Evolutionary conservation across 2,888 invertebrate species (phyloP), one percentile per base, ranked within the genome.

Genomic region (Drosophila demipolita): DNA sequence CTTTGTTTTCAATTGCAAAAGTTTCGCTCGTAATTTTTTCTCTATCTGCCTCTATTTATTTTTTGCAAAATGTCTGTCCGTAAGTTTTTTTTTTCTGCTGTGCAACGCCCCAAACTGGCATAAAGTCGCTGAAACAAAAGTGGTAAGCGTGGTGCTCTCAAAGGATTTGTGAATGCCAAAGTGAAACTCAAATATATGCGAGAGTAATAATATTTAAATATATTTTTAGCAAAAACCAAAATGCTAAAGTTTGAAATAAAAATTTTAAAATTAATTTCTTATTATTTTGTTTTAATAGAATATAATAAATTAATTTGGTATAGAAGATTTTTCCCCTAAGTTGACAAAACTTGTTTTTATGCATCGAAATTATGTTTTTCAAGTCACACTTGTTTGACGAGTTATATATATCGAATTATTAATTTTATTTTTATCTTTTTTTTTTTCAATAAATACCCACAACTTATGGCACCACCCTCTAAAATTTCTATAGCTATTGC

Each of bases 1-100:
- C 69, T 76, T 77, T 80, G 71, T 73, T 87, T 88, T 77, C 83
- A 80, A 88, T 87, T 81, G 87, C 69, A 75, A 89, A 84, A 89
- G 71, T 89, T 84, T 75, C 29, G 60, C 64, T 75, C 50, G 68
- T 60, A 65, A 75, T 76, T 68, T 78, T 63, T 42, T 35, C 35
- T 15, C 33, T 53, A 38, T 20, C 35, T 42, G 12, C 40, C 38
- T 66, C 40, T 45, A 33, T 63, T 65, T 53, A 36, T n/a, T 60
- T 32, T 32, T 49, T 54, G 55, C 66, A 52, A 63, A 63, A 65
- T 64, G 59, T 54, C 58, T 77, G 53, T 52, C 45, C 40, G 65
- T 11, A 57, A 52, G 49, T 52, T 66, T 57, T 35, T 20, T 40
- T 45, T 45, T 20, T 15, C 20, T 23, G 2, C 29, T 49, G 38